Base-by-base conservation (phyloP, 2,888 invertebrate species). In the Tethea ocularis region DNA sequence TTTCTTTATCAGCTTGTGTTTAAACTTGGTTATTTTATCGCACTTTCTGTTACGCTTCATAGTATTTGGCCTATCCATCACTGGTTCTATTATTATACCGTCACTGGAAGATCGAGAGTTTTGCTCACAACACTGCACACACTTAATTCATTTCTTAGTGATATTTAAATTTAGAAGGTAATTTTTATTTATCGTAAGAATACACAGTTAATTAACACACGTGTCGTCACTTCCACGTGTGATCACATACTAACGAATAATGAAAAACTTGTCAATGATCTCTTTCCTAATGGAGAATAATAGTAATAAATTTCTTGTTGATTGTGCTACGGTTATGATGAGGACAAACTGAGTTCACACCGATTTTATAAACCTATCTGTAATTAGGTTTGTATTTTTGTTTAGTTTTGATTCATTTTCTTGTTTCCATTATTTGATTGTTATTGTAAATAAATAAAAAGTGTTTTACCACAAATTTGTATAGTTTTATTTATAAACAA, bases 1-100 rank as follows among this genome's bases (percentile, higher is more conserved):
- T 75, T 86, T 91, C 78, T 84, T 91, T 78, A 87, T 89, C 80
- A 91, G 71, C 71, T 88, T 91, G 80, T 86, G 83, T 81, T 89
- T 91, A 71, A 88, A 78, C 84, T 91, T 92, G 65, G 77, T 80
- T 64, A 89, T 85, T 86, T 86, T 90, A 78, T 88, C 86, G 67
- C 76, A 71, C 67, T 85, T 90, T 79, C 84, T 90, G 60, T 82
- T 69, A 61, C 86, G 87, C 69, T 87, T 91, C 88, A 86, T 83
- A 59, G 77, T 83, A 60, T 70, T 74, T 70, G 75, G 75, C 75
- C 75, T 78, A 74, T 86, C 81, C 86, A 84, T 83, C 76, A 78
- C 73, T 68, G 56, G 61, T 66, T 59, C 59, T 63, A 66, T 61
- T 62, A 64, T 83, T 83, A 77, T 65, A 59, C 59, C 62, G 59